Percentiles rank a stretch among this genome's conserved stretches.
Conservation (phyloP, 2,888 invertebrate species). For the Papilio gigon region DNA sequence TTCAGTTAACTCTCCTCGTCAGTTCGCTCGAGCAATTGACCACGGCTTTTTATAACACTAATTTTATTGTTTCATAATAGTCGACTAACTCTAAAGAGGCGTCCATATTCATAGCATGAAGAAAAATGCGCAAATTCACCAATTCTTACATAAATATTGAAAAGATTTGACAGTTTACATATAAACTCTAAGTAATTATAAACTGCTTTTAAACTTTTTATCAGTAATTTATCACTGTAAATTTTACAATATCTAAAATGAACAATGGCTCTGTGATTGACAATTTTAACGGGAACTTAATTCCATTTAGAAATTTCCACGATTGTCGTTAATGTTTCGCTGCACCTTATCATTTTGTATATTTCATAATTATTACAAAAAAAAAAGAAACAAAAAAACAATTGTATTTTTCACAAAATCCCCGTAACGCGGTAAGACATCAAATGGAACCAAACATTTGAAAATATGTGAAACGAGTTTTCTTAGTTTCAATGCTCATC, state of each 20-base stretch:
- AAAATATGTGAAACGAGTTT: constrained; percentile 80
- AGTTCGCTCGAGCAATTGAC: constrained; percentile 66
- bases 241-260: constrained; percentile 67
- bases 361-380: constrained; percentile 51
- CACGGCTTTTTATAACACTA: constrained; percentile 77
- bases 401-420: constrained; percentile 47
- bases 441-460: constrained; percentile 72
- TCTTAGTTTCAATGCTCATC: constrained; percentile 73
- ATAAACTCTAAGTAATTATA: constrained; percentile 67
- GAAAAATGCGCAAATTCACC: constrained; percentile 77
- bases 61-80: constrained; percentile 78
- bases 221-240: constrained; percentile 64
- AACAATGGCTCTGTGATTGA: constrained; percentile 56
- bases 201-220: constrained; percentile 66
- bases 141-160: constrained; percentile 74
- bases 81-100: constrained; percentile 80
- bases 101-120: constrained; percentile 79
- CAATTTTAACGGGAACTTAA: constrained; percentile 77
- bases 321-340: constrained; percentile 56
- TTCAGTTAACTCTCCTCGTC: constrained; percentile 37
- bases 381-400: constrained; percentile 50
- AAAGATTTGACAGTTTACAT: constrained; percentile 63
- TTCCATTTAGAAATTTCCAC: constrained; percentile 75
- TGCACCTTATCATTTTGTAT: constrained; percentile 51
- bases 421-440: constrained; percentile 51